Conservation (phyloP, 2,113 vertebrate genomes). For the Poecilia latipinna region DNA sequence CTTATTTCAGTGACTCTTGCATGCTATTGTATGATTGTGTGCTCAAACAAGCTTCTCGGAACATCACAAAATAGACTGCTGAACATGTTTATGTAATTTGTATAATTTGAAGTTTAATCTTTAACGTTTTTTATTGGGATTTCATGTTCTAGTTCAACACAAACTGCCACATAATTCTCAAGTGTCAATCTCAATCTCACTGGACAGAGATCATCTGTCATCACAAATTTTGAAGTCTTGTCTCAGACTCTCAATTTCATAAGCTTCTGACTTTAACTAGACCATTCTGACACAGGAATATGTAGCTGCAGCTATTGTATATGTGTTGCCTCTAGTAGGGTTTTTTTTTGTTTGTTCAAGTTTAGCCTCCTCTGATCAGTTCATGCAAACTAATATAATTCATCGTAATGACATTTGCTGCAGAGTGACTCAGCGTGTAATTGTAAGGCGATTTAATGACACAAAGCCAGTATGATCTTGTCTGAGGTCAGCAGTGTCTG, state of each 20-base stretch:
- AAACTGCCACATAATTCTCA: not conserved
- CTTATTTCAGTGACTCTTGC: too few species aligned
- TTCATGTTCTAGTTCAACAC: not conserved
- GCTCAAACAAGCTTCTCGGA: too few species aligned
- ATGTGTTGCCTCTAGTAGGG: too few species aligned
- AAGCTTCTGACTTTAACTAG: too few species aligned
- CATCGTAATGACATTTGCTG: not conserved
- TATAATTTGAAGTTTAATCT: too few species aligned
- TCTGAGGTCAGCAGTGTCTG: constrained; percentile 15
- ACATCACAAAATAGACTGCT: not conserved
- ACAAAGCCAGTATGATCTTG: not conserved
- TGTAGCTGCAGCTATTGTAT: too few species aligned
- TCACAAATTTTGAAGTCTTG: too few species aligned
- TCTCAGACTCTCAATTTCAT: too few species aligned
- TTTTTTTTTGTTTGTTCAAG: too few species aligned
- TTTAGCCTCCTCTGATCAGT: too few species aligned
- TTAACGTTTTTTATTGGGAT: not conserved
- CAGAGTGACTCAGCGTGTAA: not conserved
- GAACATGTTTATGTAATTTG: not conserved
- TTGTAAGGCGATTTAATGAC: not conserved
- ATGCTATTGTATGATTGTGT: too few species aligned
- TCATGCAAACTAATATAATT: not conserved
- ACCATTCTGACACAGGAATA: too few species aligned
- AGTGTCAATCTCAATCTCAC: not conserved
- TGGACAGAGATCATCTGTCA: not conserved